Evolutionary conservation across 2,113 vertebrate species (phyloP), one percentile per base, ranked within the genome.

Genomic region (Hydrolagus affinis): DNA sequence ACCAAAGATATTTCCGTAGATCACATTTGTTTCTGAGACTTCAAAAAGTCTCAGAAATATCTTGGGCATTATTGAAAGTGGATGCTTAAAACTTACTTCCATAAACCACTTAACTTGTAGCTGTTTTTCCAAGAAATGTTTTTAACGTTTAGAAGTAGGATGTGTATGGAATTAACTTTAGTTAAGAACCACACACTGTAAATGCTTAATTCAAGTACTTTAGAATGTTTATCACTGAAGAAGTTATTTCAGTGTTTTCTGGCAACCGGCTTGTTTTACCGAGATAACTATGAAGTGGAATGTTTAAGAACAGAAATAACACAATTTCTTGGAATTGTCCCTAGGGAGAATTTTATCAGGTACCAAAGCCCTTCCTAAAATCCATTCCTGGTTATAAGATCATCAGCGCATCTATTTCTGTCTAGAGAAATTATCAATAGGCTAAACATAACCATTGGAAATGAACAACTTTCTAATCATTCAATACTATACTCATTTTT

Each of bases 211-310:
- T 60, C 78, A 83, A 66, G 60, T 30, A 74, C 74, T 76, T 86
- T 1, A 86, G 6, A 23, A 75, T 32, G 28, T 64, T 68, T 76
- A 75, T 86, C 71, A 75, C 71, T 66, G 78, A 83, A 66, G 62
- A 83, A 60, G 78, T 83, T 11, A 66, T 83, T n/a, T 68, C 76
- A 68, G 23, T 75, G 66, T 62, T 86, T 75, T 76, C 85, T 77
- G 73, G 62, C 62, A 86, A 75, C 73, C 64, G 14, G 19, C 59
- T 62, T 62, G 25, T 86, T 85, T 85, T 76, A 12, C 85, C n/a
- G 64, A 86, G 73, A 77, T 86, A 69, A 69, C 68, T 44, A 59
- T 86, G 73, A 86, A 86, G 72, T 77, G 73, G 85, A 77, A 76
- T 56, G 28, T 77, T 86, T 69, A 77, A 75, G 85, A 77, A 77